Conservation (phyloP, 2,797 vertebrate species). For the Megalops cyprinoides region DNA sequence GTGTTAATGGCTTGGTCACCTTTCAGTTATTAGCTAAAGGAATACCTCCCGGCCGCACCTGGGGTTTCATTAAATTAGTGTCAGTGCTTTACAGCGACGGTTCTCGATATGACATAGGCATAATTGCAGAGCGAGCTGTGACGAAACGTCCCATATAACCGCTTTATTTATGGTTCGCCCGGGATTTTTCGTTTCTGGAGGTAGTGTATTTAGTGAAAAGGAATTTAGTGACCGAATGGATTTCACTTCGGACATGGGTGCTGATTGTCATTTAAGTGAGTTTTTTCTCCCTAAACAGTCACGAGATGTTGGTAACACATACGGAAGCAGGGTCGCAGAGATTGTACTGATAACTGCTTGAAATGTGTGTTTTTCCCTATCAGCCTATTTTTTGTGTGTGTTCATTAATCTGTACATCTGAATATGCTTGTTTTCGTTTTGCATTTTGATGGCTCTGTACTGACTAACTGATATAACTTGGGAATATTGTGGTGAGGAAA, state of each 20-base stretch:
- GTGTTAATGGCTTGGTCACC: slow-evolving; percentile 19
- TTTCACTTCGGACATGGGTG: background rate
- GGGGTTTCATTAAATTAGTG: slow-evolving; percentile 21
- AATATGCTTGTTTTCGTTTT: background rate
- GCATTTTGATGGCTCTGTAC: background rate
- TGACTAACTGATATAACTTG: background rate
- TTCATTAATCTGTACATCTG: background rate
- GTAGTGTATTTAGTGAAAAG: background rate
- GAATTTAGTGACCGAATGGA: background rate
- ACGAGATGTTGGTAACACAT: background rate
- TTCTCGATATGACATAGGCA: background rate
- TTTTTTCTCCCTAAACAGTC: background rate
- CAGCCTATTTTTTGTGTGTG: background rate
- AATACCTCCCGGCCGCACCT: slow-evolving; percentile 18
- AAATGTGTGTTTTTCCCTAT: background rate
- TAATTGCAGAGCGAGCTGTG: background rate
- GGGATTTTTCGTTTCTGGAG: background rate
- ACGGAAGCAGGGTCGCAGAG: too few species aligned
- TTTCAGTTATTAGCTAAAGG: slow-evolving; percentile 9
- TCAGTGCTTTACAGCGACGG: slow-evolving; percentile 17
- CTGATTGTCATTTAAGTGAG: background rate
- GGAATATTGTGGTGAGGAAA: background rate
- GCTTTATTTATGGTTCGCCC: background rate
- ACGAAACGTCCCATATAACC: too few species aligned
- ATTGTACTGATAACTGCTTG: background rate